phyloP scores from a whole-genome alignment of 2,113 vertebrate species.

The Chamaetylas fuelleborni region DNA sequence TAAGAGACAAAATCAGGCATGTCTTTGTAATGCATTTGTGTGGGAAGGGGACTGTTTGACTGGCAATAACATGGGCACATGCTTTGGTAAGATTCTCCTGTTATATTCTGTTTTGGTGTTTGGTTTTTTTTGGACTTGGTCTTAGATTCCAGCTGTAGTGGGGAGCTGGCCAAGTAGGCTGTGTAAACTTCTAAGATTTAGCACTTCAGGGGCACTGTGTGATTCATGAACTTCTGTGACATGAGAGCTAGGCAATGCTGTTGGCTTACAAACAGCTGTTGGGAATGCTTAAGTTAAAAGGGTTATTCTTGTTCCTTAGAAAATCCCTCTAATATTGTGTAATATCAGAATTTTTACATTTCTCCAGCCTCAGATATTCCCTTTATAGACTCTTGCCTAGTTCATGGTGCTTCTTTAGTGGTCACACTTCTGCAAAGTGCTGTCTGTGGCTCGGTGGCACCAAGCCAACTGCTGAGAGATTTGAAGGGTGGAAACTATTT shows the following conservation, averaged over 20 bases:
- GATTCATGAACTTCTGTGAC: background rate
- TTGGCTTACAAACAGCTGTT: background rate
- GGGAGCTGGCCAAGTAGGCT: background rate
- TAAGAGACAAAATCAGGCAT: background rate
- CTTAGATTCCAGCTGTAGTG: background rate
- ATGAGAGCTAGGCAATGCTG: background rate
- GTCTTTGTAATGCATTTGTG: background rate
- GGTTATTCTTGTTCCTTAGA: background rate
- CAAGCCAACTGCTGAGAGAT: background rate
- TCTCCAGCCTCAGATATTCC: background rate
- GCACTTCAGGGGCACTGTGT: background rate
- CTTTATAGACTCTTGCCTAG: background rate
- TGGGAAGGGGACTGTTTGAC: background rate
- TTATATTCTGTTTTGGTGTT: background rate
- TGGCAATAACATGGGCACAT: background rate
- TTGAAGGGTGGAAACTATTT: background rate
- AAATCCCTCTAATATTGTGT: background rate
- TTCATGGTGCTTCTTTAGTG: background rate
- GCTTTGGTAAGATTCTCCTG: background rate
- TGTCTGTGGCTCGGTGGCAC: background rate
- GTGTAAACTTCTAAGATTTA: background rate
- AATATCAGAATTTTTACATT: background rate
- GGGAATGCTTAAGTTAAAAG: background rate
- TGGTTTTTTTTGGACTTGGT: background rate
- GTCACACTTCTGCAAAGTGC: background rate